Evolutionary conservation across 2,888 invertebrate species (phyloP).

Genomic region (Meta bourneti): DNA sequence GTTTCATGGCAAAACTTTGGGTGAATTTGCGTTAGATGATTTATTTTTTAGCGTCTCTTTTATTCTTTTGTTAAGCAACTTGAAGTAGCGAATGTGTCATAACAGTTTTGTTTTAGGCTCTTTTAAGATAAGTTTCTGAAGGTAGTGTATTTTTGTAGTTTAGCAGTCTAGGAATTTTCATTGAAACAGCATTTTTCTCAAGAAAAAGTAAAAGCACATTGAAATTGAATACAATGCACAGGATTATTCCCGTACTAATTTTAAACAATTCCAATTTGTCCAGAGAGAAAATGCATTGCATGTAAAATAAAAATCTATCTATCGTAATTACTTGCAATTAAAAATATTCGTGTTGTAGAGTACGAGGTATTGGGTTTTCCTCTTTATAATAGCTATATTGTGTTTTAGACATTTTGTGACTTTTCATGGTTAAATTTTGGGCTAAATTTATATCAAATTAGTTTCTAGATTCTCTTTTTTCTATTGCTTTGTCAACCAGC

Average conservation of each 20-base stretch:
- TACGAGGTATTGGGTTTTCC: not conserved
- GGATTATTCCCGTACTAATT: not conserved
- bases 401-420: not conserved
- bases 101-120: constrained; percentile 25
- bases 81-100: constrained; percentile 22
- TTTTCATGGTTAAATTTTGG: not conserved
- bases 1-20: constrained; percentile 59
- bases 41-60: constrained; percentile 32
- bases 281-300: not conserved
- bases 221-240: not conserved
- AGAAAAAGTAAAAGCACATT: not conserved
- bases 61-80: not conserved
- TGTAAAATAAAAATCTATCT: too few relatives aligned
- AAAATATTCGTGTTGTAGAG: not conserved
- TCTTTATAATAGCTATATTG: not conserved
- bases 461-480: not conserved
- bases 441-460: not conserved
- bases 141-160: too few relatives aligned
- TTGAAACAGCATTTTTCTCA: not conserved
- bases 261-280: not conserved
- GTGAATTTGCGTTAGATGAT: constrained; percentile 24
- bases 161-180: not conserved
- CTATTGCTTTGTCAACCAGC: not conserved
- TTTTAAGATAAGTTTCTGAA: not conserved
- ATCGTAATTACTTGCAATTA: not conserved